Conservation (phyloP, 2,113 vertebrate species). For the Calidris pygmaea region DNA sequence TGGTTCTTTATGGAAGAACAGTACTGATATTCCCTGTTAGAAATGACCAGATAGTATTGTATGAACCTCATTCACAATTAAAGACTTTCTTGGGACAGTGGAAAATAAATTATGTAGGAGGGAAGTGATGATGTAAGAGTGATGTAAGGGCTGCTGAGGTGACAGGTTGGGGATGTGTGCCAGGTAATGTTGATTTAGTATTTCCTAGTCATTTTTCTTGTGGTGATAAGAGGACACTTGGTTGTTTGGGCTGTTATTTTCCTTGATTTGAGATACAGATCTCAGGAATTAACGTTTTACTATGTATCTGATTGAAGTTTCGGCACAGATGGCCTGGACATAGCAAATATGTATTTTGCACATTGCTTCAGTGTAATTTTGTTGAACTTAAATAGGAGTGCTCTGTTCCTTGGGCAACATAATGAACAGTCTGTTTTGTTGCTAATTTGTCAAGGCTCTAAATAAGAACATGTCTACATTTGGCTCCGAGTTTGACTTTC, state of each 20-base stretch:
- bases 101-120: background rate
- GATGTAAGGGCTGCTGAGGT: background rate
- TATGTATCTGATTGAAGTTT: background rate
- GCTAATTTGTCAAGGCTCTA: background rate
- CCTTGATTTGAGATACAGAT: background rate
- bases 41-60: background rate
- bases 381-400: background rate
- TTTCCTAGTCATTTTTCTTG: background rate
- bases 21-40: background rate
- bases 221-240: background rate
- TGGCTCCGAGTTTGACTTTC: background rate
- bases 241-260: background rate
- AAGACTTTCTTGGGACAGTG: fast-evolving
- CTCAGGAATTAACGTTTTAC: background rate
- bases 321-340: background rate
- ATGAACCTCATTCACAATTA: fast-evolving
- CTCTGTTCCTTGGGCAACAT: background rate
- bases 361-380: background rate
- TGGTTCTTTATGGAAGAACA: background rate
- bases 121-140: background rate
- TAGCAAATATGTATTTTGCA: background rate
- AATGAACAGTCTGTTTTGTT: background rate
- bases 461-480: background rate
- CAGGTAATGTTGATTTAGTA: background rate
- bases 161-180: fast-evolving